Base-by-base conservation (phyloP, 1,140 invertebrate genomes). In the Anoplophora glabripennis region DNA sequence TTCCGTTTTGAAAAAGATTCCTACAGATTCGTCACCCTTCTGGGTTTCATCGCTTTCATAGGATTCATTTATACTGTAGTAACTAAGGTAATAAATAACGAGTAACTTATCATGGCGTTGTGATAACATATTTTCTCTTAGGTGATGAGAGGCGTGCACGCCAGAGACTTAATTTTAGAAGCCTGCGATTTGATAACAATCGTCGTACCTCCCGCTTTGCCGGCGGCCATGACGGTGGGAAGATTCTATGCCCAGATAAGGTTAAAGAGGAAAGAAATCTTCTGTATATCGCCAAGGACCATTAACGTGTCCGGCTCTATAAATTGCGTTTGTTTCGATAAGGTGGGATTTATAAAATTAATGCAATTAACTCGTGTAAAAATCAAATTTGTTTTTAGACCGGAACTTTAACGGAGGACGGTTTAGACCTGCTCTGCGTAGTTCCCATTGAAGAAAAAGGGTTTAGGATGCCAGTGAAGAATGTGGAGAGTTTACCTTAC, bases 311-410 rank as follows among this genome's bases (percentile, higher is more conserved):
- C 91, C 66, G 97, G 97, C 0, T 94, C 91, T 40, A 81, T 98
- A n/a, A 92, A 98, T 78, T 90, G 92, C 64, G 85, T 97, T 45
- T 98, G 94, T 70, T 99, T 99, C 77, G 97, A 99, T 77, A 99
- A 99, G 87, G 81, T 81, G 14, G 69, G 70, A 40, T 40, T 40
- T 40, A 9, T 40, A 4, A n/a, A 40, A 40, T 9, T 4, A 7
- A 40, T n/a, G 38, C 11, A 9, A n/a, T 7, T n/a, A 40, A 40
- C 38, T 40, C 9, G 4, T 40, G 38, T n/a, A 14, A 4, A 2
- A n/a, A 48, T 34, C 34, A 9, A 14, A 33, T 33, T 57, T 57
- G 59, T 61, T 72, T 73, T 12, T 64, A 93, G 90, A 94, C 92
- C 4, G 92, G 93, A 12, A 96, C 93, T 1, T 73, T 96, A 44